Evolutionary conservation across 2,113 vertebrate genomes (phyloP).

Genomic region (Vidua macroura): DNA sequence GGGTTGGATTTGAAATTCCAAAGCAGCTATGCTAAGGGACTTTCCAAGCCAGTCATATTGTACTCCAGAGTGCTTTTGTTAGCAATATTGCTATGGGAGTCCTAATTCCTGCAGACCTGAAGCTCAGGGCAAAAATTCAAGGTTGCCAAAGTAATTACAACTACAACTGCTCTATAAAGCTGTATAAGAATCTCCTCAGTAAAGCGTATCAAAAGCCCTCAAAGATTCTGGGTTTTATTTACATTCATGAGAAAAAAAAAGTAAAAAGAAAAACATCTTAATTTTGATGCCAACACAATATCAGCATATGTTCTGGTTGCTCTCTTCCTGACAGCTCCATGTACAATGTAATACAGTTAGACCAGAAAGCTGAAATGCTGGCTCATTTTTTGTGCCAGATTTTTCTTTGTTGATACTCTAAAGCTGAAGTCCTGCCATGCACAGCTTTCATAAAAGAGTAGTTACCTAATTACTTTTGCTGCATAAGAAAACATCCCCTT

Average conservation of each 20-base stretch:
- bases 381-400: neutral
- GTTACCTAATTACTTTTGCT: neutral
- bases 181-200: neutral
- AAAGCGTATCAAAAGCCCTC: neutral
- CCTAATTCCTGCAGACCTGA: neutral
- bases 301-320: neutral
- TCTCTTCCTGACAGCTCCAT: neutral
- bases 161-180: neutral
- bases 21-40: neutral
- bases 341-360: neutral
- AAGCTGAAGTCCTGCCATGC: neutral
- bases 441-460: neutral
- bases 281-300: neutral
- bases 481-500: neutral
- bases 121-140: conserved; percentile 1
- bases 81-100: neutral
- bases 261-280: neutral
- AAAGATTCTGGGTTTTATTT: neutral
- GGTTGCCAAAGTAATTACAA: neutral
- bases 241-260: neutral
- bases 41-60: neutral
- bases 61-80: neutral
- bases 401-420: neutral
- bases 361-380: neutral
- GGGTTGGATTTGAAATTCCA: neutral